These are phyloP conservation scores for Ginglymostoma cirratum DNA, from an alignment of 2,113 vertebrate species.

Conservation along the genomic window DNA sequence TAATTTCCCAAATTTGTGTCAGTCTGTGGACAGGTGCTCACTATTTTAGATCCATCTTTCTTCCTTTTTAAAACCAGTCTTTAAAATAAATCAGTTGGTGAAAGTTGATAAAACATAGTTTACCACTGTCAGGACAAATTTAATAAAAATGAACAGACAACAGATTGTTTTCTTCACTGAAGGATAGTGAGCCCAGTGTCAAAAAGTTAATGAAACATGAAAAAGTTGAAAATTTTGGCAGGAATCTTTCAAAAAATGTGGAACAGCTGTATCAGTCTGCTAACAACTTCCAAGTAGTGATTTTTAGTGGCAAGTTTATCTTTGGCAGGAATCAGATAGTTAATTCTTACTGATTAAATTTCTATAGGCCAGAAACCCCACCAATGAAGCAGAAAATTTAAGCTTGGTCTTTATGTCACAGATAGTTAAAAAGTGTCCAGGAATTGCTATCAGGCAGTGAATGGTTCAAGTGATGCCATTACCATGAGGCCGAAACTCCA, in stretches of 20 bases:
- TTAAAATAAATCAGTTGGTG: too few species aligned
- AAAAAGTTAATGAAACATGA: not conserved
- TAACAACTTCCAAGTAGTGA: not conserved
- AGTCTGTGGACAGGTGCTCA: too few species aligned
- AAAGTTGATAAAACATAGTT: too few species aligned
- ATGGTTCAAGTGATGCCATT: not conserved
- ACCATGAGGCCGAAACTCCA: not conserved
- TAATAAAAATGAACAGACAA: not conserved
- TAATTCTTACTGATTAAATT: not conserved
- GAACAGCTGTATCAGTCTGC: not conserved
- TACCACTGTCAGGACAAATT: not conserved
- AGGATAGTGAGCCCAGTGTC: not conserved
- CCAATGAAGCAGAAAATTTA: not conserved
- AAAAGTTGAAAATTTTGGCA: not conserved
- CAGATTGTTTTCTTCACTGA: not conserved
- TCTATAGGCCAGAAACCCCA: too few species aligned
- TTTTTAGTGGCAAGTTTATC: not conserved
- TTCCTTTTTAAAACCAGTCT: too few species aligned
- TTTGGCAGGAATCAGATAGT: not conserved
- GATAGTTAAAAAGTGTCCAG: not conserved
- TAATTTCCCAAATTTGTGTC: too few species aligned
- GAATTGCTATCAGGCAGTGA: not conserved
- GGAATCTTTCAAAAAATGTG: not conserved
- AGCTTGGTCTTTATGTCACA: not conserved
- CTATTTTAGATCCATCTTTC: too few species aligned